These are phyloP conservation scores for Beris chalybata DNA, from an alignment of 2,888 invertebrate genomes.

Conservation along the genomic window DNA sequence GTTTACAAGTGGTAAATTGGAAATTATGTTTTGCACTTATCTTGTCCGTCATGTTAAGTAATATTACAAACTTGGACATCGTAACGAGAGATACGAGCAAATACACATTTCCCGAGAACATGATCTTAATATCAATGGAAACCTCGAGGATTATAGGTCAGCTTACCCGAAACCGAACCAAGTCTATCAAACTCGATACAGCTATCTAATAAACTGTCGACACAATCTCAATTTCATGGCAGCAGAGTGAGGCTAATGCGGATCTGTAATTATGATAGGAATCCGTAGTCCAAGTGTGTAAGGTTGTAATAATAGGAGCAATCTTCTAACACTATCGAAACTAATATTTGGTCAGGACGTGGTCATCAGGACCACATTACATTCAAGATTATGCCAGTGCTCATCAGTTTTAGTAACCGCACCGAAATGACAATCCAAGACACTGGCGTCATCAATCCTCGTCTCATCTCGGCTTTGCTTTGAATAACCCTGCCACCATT, in stretches of 20 bases:
- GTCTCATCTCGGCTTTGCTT: conserved; percentile 11
- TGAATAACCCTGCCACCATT: conserved; percentile 17
- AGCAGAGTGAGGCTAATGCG: conserved; percentile 19
- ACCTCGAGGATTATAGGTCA: not conserved
- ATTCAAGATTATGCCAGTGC: conserved; percentile 18
- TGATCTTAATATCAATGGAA: conserved; percentile 25
- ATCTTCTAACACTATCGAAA: conserved; percentile 26
- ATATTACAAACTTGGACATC: conserved; percentile 6
- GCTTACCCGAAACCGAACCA: not conserved
- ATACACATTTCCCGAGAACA: conserved; percentile 22
- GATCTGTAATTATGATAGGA: conserved; percentile 28
- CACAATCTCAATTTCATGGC: conserved; percentile 21
- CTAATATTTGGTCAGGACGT: conserved; percentile 30
- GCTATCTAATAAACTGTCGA: conserved; percentile 25
- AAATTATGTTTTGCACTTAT: conserved; percentile 20
- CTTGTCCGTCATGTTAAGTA: conserved; percentile 28
- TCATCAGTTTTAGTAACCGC: conserved; percentile 25
- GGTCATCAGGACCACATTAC: conserved; percentile 7
- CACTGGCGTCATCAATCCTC: conserved; percentile 22
- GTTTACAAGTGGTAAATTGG: conserved; percentile 16
- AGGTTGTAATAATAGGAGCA: not conserved
- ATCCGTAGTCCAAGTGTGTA: conserved; percentile 13
- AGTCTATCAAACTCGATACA: too few species aligned
- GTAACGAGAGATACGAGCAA: conserved; percentile 17
- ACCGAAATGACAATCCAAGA: conserved; percentile 29